These are phyloP conservation scores for Antechinus flavipes DNA, from an alignment of 2,113 vertebrate genomes.

Conservation along the genomic window DNA sequence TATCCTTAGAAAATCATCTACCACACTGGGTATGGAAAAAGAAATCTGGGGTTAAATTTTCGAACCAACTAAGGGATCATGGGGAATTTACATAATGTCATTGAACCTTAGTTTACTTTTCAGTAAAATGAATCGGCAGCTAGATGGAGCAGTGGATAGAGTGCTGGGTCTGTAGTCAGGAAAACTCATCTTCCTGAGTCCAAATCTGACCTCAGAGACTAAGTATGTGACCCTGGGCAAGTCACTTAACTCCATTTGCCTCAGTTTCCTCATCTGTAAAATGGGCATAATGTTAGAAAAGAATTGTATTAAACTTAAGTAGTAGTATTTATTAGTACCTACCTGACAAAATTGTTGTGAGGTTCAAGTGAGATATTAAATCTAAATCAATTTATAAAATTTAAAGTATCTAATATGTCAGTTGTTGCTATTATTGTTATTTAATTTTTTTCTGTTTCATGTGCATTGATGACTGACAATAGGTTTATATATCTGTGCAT, in stretches of 20 bases:
- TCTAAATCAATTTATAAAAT: neutral
- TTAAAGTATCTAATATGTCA: neutral
- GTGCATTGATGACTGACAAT: too few species aligned
- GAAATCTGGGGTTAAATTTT: neutral
- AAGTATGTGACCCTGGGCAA: neutral
- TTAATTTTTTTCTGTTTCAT: too few species aligned
- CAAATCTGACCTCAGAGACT: neutral
- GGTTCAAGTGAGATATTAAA: neutral
- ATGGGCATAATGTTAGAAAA: neutral
- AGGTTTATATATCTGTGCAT: too few species aligned
- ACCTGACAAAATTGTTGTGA: neutral
- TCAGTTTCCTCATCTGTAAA: neutral
- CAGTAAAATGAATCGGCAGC: neutral
- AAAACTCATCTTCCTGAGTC: neutral
- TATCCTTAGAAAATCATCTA: neutral
- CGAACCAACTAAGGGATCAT: neutral
- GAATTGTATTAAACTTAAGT: neutral
- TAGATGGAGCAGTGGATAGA: neutral
- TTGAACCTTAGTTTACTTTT: neutral
- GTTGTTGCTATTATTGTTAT: neutral
- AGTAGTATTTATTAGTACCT: neutral
- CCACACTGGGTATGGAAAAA: neutral
- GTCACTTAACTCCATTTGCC: neutral
- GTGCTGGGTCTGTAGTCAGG: neutral
- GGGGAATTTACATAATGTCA: neutral